phyloP scores from a whole-genome alignment of 2,888 invertebrate species.

The Argyresthia goedartella region DNA sequence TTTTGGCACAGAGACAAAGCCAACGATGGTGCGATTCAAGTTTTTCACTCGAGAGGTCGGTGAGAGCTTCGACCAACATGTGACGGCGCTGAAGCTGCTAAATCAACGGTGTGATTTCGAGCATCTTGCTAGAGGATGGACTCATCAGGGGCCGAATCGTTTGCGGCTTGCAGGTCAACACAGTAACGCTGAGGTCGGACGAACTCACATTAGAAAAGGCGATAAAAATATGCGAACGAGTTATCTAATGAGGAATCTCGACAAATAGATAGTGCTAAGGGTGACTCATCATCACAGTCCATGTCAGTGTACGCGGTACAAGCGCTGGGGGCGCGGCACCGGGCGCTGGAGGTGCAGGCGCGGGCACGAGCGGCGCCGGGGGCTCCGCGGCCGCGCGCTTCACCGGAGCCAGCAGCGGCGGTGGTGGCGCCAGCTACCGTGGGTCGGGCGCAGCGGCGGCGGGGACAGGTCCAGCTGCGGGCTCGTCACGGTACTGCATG shows the following conservation, averaged over 20 bases:
- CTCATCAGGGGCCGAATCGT: constrained; percentile 12
- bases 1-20: constrained; percentile 4
- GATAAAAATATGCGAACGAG: constrained; percentile 10
- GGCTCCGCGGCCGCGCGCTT: not conserved
- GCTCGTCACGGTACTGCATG: too few species aligned
- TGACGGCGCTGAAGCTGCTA: constrained; percentile 9
- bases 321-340: not conserved
- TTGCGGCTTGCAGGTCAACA: constrained; percentile 6
- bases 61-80: constrained; percentile 5
- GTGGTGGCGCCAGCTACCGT: not conserved
- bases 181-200: constrained; percentile 9
- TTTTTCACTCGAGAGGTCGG: constrained; percentile 4
- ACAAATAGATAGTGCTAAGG: constrained; percentile 2
- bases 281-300: too few species aligned
- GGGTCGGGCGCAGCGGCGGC: not conserved
- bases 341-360: not conserved
- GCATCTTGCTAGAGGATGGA: constrained; percentile 8
- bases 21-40: constrained; percentile 3
- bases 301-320: not conserved
- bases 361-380: not conserved
- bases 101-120: constrained; percentile 11
- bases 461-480: too few species aligned
- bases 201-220: constrained; percentile 10
- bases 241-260: constrained; percentile 7
- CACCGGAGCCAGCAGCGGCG: not conserved